Evolutionary conservation across 2,113 vertebrate genomes (phyloP).

Genomic region (Barnardius zonarius): DNA sequence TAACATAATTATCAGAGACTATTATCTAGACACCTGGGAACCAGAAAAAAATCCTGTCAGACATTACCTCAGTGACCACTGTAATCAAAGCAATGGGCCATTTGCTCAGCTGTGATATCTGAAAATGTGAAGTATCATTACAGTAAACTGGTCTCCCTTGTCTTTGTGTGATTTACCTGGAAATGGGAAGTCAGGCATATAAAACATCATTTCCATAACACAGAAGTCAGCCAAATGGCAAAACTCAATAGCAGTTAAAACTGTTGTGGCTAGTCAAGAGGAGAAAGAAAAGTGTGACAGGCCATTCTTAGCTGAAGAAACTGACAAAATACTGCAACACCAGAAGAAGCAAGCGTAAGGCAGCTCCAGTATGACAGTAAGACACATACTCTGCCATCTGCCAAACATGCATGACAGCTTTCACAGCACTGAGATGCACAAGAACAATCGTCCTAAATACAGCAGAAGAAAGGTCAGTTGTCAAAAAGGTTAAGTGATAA

Average conservation of each 20-base stretch:
- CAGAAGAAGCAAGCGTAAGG: neutral
- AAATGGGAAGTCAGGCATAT: neutral
- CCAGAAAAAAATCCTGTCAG: neutral
- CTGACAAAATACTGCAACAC: neutral
- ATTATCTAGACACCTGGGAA: neutral
- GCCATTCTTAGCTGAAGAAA: neutral
- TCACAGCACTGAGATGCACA: neutral
- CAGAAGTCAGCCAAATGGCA: conserved; percentile 1
- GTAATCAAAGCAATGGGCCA: conserved; percentile 20
- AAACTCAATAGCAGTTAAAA: neutral
- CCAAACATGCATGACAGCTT: accelerated
- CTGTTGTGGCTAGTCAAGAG: neutral
- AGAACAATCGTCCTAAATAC: neutral
- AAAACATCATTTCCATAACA: neutral
- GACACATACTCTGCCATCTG: neutral
- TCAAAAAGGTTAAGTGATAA: neutral
- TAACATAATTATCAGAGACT: neutral
- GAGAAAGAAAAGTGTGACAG: neutral
- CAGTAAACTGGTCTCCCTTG: neutral
- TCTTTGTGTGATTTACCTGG: neutral
- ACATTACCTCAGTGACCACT: conserved; percentile 25
- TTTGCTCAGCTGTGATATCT: conserved; percentile 4
- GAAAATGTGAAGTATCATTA: neutral
- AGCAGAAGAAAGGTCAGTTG: neutral
- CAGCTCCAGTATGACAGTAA: neutral